phyloP scores from a whole-genome alignment of 2,797 vertebrate species.

The Ambastaia sidthimunki region DNA sequence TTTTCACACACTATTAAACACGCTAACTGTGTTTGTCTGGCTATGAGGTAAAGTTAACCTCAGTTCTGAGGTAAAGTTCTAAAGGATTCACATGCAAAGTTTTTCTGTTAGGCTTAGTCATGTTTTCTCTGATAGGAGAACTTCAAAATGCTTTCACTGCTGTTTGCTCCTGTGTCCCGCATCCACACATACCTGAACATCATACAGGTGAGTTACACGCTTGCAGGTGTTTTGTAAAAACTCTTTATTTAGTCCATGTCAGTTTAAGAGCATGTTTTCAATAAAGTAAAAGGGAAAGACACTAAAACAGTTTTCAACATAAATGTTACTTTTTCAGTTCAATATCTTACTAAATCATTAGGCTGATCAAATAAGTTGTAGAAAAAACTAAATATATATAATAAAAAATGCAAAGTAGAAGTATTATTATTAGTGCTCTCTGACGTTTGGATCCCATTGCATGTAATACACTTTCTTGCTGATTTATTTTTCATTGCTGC shows the following conservation, averaged over 20 bases:
- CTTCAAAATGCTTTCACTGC: conserved; percentile 72
- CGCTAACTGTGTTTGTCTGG: neutral
- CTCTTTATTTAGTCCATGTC: too few species aligned
- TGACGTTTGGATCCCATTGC: too few species aligned
- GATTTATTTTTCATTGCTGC: neutral
- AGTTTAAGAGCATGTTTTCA: too few species aligned
- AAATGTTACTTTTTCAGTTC: too few species aligned
- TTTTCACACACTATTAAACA: conserved; percentile 4
- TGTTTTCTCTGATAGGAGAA: conserved; percentile 62
- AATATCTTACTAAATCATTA: too few species aligned
- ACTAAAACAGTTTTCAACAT: too few species aligned
- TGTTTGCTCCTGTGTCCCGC: conserved; percentile 75
- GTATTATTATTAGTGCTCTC: neutral
- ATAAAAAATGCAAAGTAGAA: neutral
- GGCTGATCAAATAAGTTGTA: too few species aligned
- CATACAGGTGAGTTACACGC: conserved; percentile 74
- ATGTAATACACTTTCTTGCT: neutral
- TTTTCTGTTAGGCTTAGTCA: too few species aligned
- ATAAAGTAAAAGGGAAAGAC: too few species aligned
- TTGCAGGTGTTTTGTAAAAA: neutral
- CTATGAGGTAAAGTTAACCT: too few species aligned
- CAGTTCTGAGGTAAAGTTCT: neutral
- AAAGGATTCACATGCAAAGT: neutral
- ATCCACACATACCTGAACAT: conserved; percentile 79
- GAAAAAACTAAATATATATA: too few species aligned